Evolutionary conservation across 2,888 invertebrate species (phyloP).

Genomic region (Dolichopus griseipennis): DNA sequence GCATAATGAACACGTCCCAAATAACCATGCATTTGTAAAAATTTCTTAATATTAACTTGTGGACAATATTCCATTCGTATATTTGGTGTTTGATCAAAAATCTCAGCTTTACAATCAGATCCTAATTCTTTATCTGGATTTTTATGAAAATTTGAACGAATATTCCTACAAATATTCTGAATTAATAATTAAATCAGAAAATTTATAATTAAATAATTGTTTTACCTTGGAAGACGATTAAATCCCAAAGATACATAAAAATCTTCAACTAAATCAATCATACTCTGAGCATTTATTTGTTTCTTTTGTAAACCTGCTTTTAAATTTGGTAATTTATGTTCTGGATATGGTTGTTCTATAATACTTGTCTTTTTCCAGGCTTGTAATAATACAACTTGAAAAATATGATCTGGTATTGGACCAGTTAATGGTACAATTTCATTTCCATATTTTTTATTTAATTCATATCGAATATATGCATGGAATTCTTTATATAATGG

Average conservation of each 20-base stretch:
- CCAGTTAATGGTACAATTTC: conserved; percentile 51
- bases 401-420: conserved; percentile 62
- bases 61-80: conserved; percentile 50
- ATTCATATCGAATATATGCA: conserved; percentile 61
- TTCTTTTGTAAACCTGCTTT: conserved; percentile 53
- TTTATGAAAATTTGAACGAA: conserved; percentile 24
- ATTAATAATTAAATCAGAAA: too few species aligned
- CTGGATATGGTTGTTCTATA: conserved; percentile 28
- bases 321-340: conserved; percentile 47
- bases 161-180: conserved; percentile 20
- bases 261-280: conserved; percentile 68
- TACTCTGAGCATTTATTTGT: conserved; percentile 40
- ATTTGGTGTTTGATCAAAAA: conserved; percentile 19
- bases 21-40: conserved; percentile 51
- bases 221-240: neutral
- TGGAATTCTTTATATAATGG: conserved; percentile 72
- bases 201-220: too few species aligned
- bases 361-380: conserved; percentile 48
- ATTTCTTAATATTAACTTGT: conserved; percentile 43
- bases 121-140: conserved; percentile 20
- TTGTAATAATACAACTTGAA: conserved; percentile 50
- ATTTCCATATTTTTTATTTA: conserved; percentile 59
- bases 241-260: conserved; percentile 66
- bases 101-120: conserved; percentile 22
- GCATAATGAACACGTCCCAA: conserved; percentile 57